Evolutionary conservation across 2,113 vertebrate genomes (phyloP), one percentile per base, ranked within the genome.

Genomic region (Lampris incognitus): DNA sequence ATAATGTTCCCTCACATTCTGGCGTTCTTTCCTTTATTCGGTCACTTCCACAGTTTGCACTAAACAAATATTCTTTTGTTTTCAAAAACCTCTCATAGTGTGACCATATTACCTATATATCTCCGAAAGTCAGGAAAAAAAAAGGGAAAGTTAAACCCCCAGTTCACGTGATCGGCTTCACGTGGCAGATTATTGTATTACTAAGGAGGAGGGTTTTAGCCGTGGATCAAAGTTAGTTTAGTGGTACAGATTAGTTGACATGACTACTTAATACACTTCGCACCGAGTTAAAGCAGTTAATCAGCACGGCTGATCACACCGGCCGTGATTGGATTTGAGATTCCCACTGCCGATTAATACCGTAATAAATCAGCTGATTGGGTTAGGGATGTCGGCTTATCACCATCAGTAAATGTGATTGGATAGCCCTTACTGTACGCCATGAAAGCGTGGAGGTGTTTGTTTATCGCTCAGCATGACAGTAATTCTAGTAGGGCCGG

Each of bases 391-490:
- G 56, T 48, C 54, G 55, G 50, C 56, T 71, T 67, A 84, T 87
- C 46, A 69, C 50, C 59, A 57, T 56, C 74, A 60, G 55, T 67
- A 59, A 84, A 81, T 66, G 62, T 41, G 85, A 85, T 74, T 76
- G 71, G 77, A 38, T 61, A 48, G 67, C 69, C 48, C 39, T 51
- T 39, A 3, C 61, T 57, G 69, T 39, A 44, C 52, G 36, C 36
- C 48, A 49, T 36, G 63, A 60, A 37, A 60, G 11, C 70, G 73
- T 72, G 75, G 51, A 80, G 76, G 73, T 91, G 86, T 92, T 92
- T 92, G 91, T 94, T 93, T 93, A 92, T 92, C 85, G 77, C 72
- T 84, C 83, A 82, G 76, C 75, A 84, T 87, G 88, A 87, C 89
- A 88, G 86, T 91, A 90, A 92, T 91, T 91, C 87, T 84, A 84